phyloP scores from a whole-genome alignment of 2,797 vertebrate genomes.

The Craterocephalus amniculus region DNA sequence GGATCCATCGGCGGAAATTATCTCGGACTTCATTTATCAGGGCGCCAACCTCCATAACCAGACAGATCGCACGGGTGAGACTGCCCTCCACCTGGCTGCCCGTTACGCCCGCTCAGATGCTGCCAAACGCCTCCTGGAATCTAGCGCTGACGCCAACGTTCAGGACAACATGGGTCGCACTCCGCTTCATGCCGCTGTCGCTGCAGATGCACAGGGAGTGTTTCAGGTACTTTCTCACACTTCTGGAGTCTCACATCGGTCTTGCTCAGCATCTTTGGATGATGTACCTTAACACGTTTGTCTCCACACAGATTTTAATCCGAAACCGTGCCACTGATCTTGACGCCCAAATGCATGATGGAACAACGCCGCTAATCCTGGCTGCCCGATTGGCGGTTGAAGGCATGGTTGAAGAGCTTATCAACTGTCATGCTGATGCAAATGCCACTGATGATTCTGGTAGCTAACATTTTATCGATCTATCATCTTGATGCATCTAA shows the following conservation, averaged over 20 bases:
- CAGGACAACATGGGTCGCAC: conserved; percentile 99
- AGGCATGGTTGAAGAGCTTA: conserved; percentile 98
- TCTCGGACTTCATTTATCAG: conserved; percentile 98
- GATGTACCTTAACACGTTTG: conserved; percentile 16
- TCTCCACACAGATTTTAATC: conserved; percentile 90
- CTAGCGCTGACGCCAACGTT: conserved; percentile 95
- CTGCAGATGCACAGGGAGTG: conserved; percentile 95
- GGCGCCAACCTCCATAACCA: conserved; percentile 97
- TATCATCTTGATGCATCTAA: conserved; percentile 2
- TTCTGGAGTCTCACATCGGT: background rate
- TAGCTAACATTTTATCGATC: conserved; percentile 67
- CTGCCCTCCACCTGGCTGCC: conserved; percentile 94
- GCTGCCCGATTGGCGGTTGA: conserved; percentile 94
- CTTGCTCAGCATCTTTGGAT: background rate
- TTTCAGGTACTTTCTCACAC: conserved; percentile 88
- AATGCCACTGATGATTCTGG: conserved; percentile 96
- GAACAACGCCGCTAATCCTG: conserved; percentile 95
- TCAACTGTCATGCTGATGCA: conserved; percentile 95
- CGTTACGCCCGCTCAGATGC: conserved; percentile 96
- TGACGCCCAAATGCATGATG: conserved; percentile 96
- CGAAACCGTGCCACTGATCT: conserved; percentile 97
- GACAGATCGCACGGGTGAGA: conserved; percentile 97
- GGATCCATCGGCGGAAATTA: conserved; percentile 92
- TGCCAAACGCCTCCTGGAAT: conserved; percentile 96
- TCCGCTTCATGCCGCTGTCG: conserved; percentile 93